Evolutionary conservation across 1,140 invertebrate species (phyloP), one percentile per base, ranked within the genome.

Genomic region (Papilio polyxenes): DNA sequence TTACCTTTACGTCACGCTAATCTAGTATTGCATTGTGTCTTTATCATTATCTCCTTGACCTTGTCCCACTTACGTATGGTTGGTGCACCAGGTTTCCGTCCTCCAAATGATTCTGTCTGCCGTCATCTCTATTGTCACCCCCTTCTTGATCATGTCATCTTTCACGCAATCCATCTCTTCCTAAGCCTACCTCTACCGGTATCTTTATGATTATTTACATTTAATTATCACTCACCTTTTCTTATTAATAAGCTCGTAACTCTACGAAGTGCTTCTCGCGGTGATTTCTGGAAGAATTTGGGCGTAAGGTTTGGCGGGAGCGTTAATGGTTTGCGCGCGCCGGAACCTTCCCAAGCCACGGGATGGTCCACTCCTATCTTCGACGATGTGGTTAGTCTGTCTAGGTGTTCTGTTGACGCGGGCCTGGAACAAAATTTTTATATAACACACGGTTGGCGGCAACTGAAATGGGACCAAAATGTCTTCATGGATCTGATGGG

Each of bases 181-280:
- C n/a, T n/a, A n/a, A n/a, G n/a, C n/a, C n/a, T n/a, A n/a, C n/a
- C n/a, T n/a, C n/a, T n/a, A n/a, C n/a, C n/a, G n/a, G n/a, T n/a
- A n/a, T n/a, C n/a, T n/a, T n/a, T n/a, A 31, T 31, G 23, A 31
- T 31, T 31, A n/a, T n/a, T n/a, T n/a, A n/a, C n/a, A n/a, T 59
- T 81, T 13, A 82, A 53, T 44, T 9, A 76, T 75, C 40, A 49
- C 95, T 95, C 95, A 97, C 97, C 97, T 96, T 97, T 97, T 90
- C 97, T 96, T 93, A 98, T 98, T 91, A 98, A 96, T 93, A 98
- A 96, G 95, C 97, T 98, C 90, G 97, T 98, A 87, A 98, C 97
- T 92, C 97, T 96, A 89, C 97, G 95, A 82, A 98, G 95, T 69
- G 97, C 97, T 93, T 98, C 97, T 87, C 97, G 95, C 51, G 97